Conservation (phyloP, 1,140 invertebrate genomes). For the Drosophila kepulauana region DNA sequence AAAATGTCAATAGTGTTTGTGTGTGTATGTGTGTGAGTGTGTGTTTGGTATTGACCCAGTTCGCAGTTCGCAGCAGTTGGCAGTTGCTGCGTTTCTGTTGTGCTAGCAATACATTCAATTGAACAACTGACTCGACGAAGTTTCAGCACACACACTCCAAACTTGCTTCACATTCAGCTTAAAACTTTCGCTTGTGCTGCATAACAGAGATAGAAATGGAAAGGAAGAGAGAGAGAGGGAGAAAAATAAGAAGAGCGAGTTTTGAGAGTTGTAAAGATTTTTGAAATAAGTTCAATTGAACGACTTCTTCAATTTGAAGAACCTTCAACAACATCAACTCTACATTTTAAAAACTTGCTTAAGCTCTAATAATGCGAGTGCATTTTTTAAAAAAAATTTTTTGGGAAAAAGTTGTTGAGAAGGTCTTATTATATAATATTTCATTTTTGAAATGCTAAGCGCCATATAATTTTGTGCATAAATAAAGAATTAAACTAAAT, state of each 20-base stretch:
- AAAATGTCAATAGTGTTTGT: not conserved
- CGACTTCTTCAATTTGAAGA: not conserved
- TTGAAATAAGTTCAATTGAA: not conserved
- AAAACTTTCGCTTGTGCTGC: not conserved
- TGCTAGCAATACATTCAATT: not conserved
- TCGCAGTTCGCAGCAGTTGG: not conserved
- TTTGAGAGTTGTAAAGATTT: slow-evolving; percentile 1
- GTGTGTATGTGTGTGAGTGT: not conserved
- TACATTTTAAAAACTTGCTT: not conserved
- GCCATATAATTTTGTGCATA: too few relatives aligned
- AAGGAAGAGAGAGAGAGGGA: too few relatives aligned
- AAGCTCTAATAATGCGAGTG: not conserved
- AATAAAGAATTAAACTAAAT: too few relatives aligned
- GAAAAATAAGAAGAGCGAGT: not conserved
- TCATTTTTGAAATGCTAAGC: not conserved
- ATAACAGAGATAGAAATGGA: not conserved
- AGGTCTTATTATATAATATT: too few relatives aligned
- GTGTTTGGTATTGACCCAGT: not conserved
- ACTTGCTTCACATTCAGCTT: not conserved
- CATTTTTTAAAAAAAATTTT: not conserved
- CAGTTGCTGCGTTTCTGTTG: too few relatives aligned
- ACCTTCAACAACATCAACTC: not conserved
- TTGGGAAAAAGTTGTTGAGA: not conserved
- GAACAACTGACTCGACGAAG: not conserved
- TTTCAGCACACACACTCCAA: slow-evolving; percentile 1